Evolutionary conservation across 2,888 invertebrate genomes (phyloP).

Genomic region (Hirtodrosophila histrioides): DNA sequence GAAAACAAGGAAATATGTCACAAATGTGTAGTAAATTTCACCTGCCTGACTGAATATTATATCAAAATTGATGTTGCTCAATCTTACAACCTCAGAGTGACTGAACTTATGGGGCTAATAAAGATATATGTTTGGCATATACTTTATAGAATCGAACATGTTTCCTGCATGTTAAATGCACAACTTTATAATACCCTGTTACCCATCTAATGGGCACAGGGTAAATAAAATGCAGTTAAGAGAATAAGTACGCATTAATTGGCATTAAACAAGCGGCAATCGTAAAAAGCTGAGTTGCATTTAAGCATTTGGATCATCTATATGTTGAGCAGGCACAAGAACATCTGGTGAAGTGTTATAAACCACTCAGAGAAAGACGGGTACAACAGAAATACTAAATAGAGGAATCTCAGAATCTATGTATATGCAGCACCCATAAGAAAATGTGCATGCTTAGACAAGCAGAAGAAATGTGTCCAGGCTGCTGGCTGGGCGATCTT

Average conservation of each 20-base stretch:
- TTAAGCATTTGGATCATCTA: slow-evolving; percentile 31
- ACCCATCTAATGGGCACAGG: too few relatives aligned
- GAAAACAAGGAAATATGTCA: too few relatives aligned
- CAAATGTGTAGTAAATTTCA: too few relatives aligned
- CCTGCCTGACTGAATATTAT: too few relatives aligned
- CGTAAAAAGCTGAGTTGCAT: slow-evolving; percentile 46
- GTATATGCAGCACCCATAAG: slow-evolving; percentile 34
- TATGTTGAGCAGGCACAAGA: slow-evolving; percentile 17
- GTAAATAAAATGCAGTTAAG: background rate
- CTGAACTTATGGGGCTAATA: too few relatives aligned
- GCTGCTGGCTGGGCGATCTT: slow-evolving; percentile 14
- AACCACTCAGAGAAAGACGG: slow-evolving; percentile 15
- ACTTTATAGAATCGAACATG: too few relatives aligned
- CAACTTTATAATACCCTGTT: too few relatives aligned
- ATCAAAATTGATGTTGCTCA: too few relatives aligned
- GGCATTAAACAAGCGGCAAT: slow-evolving; percentile 47
- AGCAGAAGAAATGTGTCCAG: slow-evolving; percentile 54
- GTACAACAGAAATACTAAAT: slow-evolving; percentile 38
- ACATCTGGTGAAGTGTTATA: slow-evolving; percentile 25
- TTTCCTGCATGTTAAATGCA: too few relatives aligned
- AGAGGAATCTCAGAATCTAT: slow-evolving; percentile 13
- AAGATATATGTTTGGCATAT: too few relatives aligned
- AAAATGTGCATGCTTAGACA: slow-evolving; percentile 58
- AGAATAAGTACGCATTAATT: slow-evolving; percentile 60
- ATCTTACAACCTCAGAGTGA: too few relatives aligned